These are phyloP conservation scores for Gymnoscelis rufifasciata DNA, from an alignment of 2,888 invertebrate species.

Conservation along the genomic window DNA sequence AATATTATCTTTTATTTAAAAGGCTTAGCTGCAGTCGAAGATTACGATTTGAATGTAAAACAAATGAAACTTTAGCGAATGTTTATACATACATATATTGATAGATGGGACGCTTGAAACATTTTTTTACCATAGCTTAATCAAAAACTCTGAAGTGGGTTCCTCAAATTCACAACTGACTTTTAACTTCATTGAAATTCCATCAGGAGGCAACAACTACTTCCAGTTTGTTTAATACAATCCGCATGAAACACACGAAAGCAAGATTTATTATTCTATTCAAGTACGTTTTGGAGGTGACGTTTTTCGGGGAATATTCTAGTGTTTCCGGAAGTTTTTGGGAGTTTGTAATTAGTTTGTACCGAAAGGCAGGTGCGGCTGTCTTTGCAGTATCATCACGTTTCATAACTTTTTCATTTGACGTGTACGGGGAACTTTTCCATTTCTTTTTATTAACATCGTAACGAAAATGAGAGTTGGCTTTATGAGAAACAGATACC, in stretches of 20 bases:
- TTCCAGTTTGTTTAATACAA: conserved; percentile 34
- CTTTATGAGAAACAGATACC: conserved; percentile 69
- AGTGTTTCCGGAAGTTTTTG: conserved; percentile 69
- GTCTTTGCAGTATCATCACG: conserved; percentile 75
- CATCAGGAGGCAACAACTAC: conserved; percentile 31
- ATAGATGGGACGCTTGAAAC: too few species aligned
- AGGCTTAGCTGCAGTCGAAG: too few species aligned
- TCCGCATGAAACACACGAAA: conserved; percentile 39
- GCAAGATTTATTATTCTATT: conserved; percentile 59
- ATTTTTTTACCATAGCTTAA: too few species aligned
- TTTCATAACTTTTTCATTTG: conserved; percentile 78
- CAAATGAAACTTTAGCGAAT: too few species aligned
- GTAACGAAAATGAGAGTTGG: conserved; percentile 74
- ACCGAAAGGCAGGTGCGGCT: conserved; percentile 60
- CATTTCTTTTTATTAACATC: conserved; percentile 78
- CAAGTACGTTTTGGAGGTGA: conserved; percentile 60
- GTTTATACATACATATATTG: too few species aligned
- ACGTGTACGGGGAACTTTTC: conserved; percentile 73
- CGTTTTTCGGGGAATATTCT: conserved; percentile 76
- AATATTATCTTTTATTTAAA: too few species aligned
- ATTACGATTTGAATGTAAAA: too few species aligned
- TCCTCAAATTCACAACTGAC: too few species aligned
- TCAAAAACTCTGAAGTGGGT: too few species aligned
- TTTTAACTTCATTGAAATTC: conserved; percentile 12
- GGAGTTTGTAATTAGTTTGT: conserved; percentile 76